Percentiles rank a stretch among this genome's conserved stretches.
Evolutionary conservation across 2,113 vertebrate species (phyloP).

Genomic region (Pipra filicauda): DNA sequence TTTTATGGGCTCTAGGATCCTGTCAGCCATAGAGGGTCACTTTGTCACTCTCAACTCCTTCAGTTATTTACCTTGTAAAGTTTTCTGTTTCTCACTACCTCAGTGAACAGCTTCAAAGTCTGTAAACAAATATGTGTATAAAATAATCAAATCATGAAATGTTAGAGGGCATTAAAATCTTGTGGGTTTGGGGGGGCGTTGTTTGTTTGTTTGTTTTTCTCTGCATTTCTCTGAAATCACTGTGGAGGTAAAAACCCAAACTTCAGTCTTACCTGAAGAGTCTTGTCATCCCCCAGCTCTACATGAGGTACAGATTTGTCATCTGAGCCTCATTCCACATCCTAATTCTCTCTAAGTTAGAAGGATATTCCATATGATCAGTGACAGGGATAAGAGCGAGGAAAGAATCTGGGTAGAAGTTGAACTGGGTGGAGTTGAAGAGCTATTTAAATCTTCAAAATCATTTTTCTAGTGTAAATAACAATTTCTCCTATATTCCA

Average conservation of each 20-base stretch:
- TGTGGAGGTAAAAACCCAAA: not conserved
- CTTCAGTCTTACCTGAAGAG: not conserved
- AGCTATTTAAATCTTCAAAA: not conserved
- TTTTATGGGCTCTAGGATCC: not conserved
- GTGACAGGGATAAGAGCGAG: not conserved
- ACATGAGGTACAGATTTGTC: not conserved
- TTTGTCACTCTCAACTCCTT: not conserved
- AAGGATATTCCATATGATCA: not conserved
- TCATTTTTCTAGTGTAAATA: not conserved
- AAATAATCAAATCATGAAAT: not conserved
- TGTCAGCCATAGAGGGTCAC: not conserved
- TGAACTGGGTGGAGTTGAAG: not conserved
- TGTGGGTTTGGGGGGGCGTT: not conserved
- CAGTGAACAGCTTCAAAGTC: not conserved
- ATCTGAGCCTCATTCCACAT: not conserved
- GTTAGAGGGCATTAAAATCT: not conserved
- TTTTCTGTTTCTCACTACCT: not conserved
- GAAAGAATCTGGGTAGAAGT: not conserved
- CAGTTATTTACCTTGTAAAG: not conserved
- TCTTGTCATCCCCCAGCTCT: not conserved
- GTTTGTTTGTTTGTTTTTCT: accelerated
- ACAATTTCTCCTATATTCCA: not conserved
- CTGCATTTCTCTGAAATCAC: not conserved
- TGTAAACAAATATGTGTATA: not conserved
- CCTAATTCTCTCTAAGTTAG: not conserved